Percentiles rank a stretch among this genome's conserved stretches.
phyloP scores from a whole-genome alignment of 1,140 invertebrate species.

The Hetaerina americana region DNA sequence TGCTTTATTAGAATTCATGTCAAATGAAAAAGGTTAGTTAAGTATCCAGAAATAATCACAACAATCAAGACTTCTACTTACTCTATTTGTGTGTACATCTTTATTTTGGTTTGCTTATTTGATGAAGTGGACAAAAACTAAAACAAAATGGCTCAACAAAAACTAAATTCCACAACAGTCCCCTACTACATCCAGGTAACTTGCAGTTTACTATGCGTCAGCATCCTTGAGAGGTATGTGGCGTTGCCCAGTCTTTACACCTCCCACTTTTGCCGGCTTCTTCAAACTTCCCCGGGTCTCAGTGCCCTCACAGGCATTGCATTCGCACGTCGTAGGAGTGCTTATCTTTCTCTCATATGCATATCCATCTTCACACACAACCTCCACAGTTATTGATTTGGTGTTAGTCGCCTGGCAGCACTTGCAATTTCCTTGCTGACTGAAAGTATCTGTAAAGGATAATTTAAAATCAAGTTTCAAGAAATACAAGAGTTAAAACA shows the following conservation, averaged over 20 bases:
- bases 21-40: too few relatives aligned
- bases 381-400: slow-evolving; percentile 27
- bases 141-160: too few relatives aligned
- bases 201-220: background rate
- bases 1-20: too few relatives aligned
- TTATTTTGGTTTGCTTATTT: too few relatives aligned
- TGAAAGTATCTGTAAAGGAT: slow-evolving; percentile 32
- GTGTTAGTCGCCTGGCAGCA: slow-evolving; percentile 42
- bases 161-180: too few relatives aligned
- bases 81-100: too few relatives aligned
- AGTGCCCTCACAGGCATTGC: slow-evolving; percentile 30
- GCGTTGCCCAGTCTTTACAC: background rate
- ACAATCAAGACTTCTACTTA: too few relatives aligned
- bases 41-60: too few relatives aligned
- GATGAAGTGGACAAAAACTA: too few relatives aligned
- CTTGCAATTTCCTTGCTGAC: slow-evolving; percentile 37
- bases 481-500: slow-evolving; percentile 11
- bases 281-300: background rate
- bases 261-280: background rate
- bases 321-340: slow-evolving; percentile 37
- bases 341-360: slow-evolving; percentile 31
- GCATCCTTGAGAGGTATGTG: background rate
- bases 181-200: too few relatives aligned
- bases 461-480: slow-evolving; percentile 11
- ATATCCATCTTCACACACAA: slow-evolving; percentile 39